These are phyloP conservation scores for Melanotaenia pygmaea DNA, from an alignment of 2,797 vertebrate species.

Conservation along the genomic window DNA sequence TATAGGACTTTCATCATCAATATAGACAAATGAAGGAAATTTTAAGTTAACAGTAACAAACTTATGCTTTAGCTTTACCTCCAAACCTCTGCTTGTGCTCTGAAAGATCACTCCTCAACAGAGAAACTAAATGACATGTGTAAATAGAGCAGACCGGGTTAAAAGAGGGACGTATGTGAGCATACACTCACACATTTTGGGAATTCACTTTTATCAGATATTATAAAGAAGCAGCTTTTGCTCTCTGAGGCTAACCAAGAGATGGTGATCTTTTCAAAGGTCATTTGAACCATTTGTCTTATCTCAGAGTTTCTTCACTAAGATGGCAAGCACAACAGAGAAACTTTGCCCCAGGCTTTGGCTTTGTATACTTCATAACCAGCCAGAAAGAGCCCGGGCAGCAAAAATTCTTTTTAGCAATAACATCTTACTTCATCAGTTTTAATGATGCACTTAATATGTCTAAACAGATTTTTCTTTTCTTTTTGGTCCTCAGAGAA, in stretches of 20 bases:
- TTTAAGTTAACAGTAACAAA: conserved; percentile 39
- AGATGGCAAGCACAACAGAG: conserved; percentile 62
- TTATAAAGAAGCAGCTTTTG: conserved; percentile 55
- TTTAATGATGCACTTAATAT: conserved; percentile 44
- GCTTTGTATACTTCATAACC: conserved; percentile 62
- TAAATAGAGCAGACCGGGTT: conserved; percentile 69
- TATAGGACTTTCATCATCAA: conserved; percentile 30
- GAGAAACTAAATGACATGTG: conserved; percentile 60
- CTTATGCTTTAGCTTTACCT: background rate
- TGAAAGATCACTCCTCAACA: conserved; percentile 50
- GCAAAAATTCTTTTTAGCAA: conserved; percentile 14
- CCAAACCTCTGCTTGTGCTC: background rate
- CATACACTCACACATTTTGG: conserved; percentile 59
- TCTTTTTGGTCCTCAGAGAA: background rate
- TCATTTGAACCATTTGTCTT: conserved; percentile 77
- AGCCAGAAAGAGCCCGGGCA: conserved; percentile 17
- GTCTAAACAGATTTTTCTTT: conserved; percentile 15
- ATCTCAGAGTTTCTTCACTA: conserved; percentile 70
- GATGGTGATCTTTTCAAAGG: conserved; percentile 80
- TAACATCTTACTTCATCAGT: conserved; percentile 22
- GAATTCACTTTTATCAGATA: conserved; percentile 68
- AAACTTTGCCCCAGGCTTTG: conserved; percentile 61
- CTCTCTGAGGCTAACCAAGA: conserved; percentile 53
- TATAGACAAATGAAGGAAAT: conserved; percentile 15
- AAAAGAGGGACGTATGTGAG: conserved; percentile 21